phyloP scores from a whole-genome alignment of 2,888 invertebrate genomes.

The Melanostoma mellinum region DNA sequence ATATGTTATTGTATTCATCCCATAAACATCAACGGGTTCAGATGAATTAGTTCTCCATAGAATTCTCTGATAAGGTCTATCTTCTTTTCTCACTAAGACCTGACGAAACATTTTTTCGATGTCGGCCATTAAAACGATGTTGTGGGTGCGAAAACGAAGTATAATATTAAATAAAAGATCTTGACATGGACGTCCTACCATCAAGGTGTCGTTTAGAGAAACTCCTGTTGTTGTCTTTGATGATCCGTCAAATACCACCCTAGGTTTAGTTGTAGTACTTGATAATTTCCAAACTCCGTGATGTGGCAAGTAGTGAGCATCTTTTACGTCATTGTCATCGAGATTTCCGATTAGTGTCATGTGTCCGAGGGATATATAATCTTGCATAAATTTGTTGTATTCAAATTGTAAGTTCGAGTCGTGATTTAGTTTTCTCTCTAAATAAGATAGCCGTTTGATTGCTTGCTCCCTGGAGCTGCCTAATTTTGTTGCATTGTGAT shows the following conservation, averaged over 20 bases:
- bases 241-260: slow-evolving; percentile 18
- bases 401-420: background rate
- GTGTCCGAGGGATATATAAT: slow-evolving; percentile 22
- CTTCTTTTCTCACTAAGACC: slow-evolving; percentile 12
- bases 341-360: slow-evolving; percentile 16
- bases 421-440: background rate
- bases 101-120: slow-evolving; percentile 25
- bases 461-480: slow-evolving; percentile 16
- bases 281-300: slow-evolving; percentile 36
- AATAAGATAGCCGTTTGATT: slow-evolving; percentile 4
- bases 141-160: slow-evolving; percentile 19
- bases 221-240: slow-evolving; percentile 13
- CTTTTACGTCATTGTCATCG: background rate
- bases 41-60: slow-evolving; percentile 5
- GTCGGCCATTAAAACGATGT: slow-evolving; percentile 16
- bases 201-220: slow-evolving; percentile 1
- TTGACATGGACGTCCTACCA: slow-evolving; percentile 30
- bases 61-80: slow-evolving; percentile 5
- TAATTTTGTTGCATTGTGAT: background rate
- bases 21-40: slow-evolving; percentile 1
- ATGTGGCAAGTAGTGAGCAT: slow-evolving; percentile 16
- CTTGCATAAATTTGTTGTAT: background rate
- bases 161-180: slow-evolving; percentile 18
- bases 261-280: slow-evolving; percentile 19
- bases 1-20: slow-evolving; percentile 14